Evolutionary conservation across 2,113 vertebrate species (phyloP), one percentile per base, ranked within the genome.

Genomic region (Scomber scombrus): DNA sequence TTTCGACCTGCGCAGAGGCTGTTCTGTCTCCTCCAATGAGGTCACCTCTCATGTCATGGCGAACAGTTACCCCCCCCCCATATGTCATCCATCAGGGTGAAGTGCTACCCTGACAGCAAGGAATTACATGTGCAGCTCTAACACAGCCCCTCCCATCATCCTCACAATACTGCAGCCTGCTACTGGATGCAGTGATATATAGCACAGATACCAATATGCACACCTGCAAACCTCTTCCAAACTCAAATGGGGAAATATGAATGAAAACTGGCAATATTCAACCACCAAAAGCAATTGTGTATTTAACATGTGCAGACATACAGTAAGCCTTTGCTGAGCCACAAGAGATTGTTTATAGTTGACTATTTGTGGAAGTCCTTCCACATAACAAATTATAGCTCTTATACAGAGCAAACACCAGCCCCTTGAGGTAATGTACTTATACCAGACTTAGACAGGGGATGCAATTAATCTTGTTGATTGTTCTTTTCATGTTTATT

Each of bases 1-100:
- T 91, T 89, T 91, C 77, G 63, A 90, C 89, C 90, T 40, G 31
- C 11, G 2, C 50, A 15, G 51, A 66, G 46, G 63, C 86, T 68
- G 63, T 56, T 81, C 83, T 63, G 46, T 85, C 61, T 55, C 78
- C 61, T 26, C 54, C 47, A 5, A 12, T 66, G 85, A 88, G 91
- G 88, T 91, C 90, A 91, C 87, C 85, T 86, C 89, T 86, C 63
- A 65, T 90, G 87, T 86, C 93, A 78, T 3, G 11, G 60, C 19
- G 66, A 84, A 31, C 75, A 50, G 81, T 81, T 58, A 72, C 78
- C 77, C 78, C 77, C 65, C 83, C 78, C 77, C 65, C 83, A 52
- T 78, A 40, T 88, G 72, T 86, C 87, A 91, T 91, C 87, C 68
- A 80, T 88, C 88, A 87, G 75, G 71, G 46, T 18, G 67, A 88